Evolutionary conservation across 2,113 vertebrate species (phyloP).

Genomic region (Sprattus sprattus): DNA sequence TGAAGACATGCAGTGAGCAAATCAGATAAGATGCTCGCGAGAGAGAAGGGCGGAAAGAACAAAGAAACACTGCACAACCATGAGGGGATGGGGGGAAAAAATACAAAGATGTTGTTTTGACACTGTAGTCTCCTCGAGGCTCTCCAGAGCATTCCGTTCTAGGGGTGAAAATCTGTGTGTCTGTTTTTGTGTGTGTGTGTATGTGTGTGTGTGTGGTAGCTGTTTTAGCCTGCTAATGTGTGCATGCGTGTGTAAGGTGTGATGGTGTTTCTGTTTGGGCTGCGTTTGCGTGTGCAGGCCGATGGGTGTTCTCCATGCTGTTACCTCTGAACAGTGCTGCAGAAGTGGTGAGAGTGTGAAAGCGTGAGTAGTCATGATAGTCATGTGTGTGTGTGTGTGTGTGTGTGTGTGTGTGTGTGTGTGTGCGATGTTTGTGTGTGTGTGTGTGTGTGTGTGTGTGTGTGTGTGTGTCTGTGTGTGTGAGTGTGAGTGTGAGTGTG

Average conservation of each 20-base stretch:
- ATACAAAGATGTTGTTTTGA: slow-evolving; percentile 71
- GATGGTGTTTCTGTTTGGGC: not conserved
- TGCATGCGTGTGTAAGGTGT: not conserved
- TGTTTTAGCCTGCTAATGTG: not conserved
- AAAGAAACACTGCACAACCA: slow-evolving; percentile 60
- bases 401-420: not conserved
- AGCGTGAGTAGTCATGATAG: not conserved
- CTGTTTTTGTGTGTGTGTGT: not conserved
- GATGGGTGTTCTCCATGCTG: not conserved
- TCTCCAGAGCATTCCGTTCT: slow-evolving; percentile 45
- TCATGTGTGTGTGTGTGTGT: not conserved
- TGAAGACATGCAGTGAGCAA: slow-evolving; percentile 67
- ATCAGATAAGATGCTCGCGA: slow-evolving; percentile 60
- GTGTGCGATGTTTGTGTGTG: too few relatives aligned
- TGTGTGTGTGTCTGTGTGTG: not conserved
- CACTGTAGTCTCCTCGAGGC: slow-evolving; percentile 61
- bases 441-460: slow-evolving; percentile 19
- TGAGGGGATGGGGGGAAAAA: slow-evolving; percentile 25
- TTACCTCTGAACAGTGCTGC: not conserved
- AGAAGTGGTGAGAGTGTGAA: too few relatives aligned
- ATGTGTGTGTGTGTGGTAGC: not conserved
- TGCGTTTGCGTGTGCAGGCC: not conserved
- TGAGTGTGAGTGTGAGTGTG: not conserved
- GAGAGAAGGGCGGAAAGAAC: slow-evolving; percentile 46
- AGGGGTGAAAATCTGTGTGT: not conserved